Base-by-base conservation (phyloP, 2,797 vertebrate species). In the Orestias chungarensis region DNA sequence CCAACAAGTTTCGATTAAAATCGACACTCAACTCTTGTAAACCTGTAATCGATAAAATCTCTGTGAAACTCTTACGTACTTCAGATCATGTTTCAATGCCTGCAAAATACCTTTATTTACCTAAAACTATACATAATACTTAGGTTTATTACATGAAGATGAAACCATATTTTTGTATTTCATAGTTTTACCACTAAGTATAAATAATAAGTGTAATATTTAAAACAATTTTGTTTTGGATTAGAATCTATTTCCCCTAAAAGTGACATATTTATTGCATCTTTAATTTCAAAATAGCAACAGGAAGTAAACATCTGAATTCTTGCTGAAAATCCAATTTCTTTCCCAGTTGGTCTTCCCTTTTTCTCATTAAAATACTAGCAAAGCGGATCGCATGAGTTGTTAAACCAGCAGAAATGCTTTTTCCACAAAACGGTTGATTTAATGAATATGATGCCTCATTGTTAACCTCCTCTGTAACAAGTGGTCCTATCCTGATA, bases 51-150 rank as follows among this genome's bases (percentile, higher is more conserved):
- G 84, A 80, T 84, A 81, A 46, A 73, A 27, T 61, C 71, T 85
- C 87, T 64, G 66, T 59, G 74, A 79, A 78, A 70, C 66, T 47
- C 65, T 18, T 76, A 55, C 23, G 57, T 71, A 80, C 54, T 78
- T 68, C 74, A 80, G 81, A 87, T 90, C 80, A 62, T 55, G 33
- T 91, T 91, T 87, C 88, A 80, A 75, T 68, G 74, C 33, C 62
- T 82, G 72, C 47, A 44, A 59, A 62, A 52, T 62, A 29, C 66
- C 75, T 78, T 87, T 70, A 82, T 86, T 73, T 74, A 80, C 76
- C 84, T 73, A 5, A 68, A 64, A 66, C 43, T 57, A 64, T 74
- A 80, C 76, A 59, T 35, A 15, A 61, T 62, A 29, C 15, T 62
- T 38, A 11, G 4, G 7, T 25, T n/a, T 14, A 62, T 62, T 12